Evolutionary conservation across 2,888 invertebrate species (phyloP).

Genomic region (Abrostola tripartita): DNA sequence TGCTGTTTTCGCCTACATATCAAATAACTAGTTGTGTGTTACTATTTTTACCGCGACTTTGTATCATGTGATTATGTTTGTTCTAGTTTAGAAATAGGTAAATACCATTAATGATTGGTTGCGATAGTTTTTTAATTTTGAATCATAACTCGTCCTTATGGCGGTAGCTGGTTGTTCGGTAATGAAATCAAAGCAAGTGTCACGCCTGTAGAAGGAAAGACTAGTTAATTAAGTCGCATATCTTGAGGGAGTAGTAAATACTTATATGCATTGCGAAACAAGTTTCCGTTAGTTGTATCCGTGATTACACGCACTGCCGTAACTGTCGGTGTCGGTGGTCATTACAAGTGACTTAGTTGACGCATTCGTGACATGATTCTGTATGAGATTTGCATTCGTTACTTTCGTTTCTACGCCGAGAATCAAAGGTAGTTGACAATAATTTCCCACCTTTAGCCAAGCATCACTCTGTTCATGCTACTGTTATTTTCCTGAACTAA

Average conservation of each 20-base stretch:
- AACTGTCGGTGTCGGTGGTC: constrained; percentile 22
- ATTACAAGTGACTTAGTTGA: constrained; percentile 20
- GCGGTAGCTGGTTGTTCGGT: constrained; percentile 11
- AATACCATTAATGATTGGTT: constrained; percentile 18
- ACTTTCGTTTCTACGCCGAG: constrained; percentile 24
- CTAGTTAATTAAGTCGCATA: constrained; percentile 33
- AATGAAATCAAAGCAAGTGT: constrained; percentile 49
- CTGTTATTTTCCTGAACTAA: no score
- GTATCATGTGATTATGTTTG: constrained; percentile 34
- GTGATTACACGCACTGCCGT: constrained; percentile 49
- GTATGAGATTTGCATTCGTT: constrained; percentile 28
- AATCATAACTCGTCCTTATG: constrained; percentile 19
- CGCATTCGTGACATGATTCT: constrained; percentile 30
- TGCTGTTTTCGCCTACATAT: constrained; percentile 27
- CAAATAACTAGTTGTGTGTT: constrained; percentile 31
- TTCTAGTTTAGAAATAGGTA: constrained; percentile 32
- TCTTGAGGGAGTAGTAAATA: constrained; percentile 40
- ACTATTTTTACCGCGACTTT: constrained; percentile 28
- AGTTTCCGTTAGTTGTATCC: constrained; percentile 53
- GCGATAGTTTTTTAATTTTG: constrained; percentile 7
- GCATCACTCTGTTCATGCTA: neutral
- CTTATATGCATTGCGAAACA: constrained; percentile 52
- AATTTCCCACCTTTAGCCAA: constrained; percentile 1
- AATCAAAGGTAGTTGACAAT: constrained; percentile 12
- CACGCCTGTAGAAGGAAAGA: constrained; percentile 33